A percentile compares a stretch with the other conserved stretches of the same genome.
Evolutionary conservation across 2,113 vertebrate genomes (phyloP).

Genomic region (Bos javanicus): DNA sequence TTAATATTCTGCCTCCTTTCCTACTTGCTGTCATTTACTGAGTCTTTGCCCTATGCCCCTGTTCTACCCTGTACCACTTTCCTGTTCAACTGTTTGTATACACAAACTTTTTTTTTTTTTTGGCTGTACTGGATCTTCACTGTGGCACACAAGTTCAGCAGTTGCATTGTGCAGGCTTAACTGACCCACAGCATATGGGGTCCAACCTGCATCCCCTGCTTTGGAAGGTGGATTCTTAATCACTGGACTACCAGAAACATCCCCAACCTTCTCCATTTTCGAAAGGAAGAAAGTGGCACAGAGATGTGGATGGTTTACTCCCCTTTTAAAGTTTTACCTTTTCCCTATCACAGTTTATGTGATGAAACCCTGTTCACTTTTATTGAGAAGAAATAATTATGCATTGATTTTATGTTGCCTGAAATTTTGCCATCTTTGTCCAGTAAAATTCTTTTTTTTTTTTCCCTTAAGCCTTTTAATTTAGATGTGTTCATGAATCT

Average conservation of each 20-base stretch:
- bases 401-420: neutral
- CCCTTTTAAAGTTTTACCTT: neutral
- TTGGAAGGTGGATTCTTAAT: neutral
- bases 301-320: neutral
- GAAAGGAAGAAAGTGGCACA: neutral
- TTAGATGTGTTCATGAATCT: conserved; percentile 25
- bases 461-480: neutral
- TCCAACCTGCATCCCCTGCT: neutral
- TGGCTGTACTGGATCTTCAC: neutral
- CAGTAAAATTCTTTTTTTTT: neutral
- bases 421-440: neutral
- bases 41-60: neutral
- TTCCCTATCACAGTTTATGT: neutral
- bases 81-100: accelerated
- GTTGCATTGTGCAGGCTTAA: neutral
- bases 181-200: neutral
- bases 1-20: neutral
- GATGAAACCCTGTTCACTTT: neutral
- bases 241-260: neutral
- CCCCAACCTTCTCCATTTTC: neutral
- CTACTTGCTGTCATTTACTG: neutral
- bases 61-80: neutral
- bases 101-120: neutral
- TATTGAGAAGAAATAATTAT: neutral
- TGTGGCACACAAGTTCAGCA: neutral